Evolutionary conservation across 2,113 vertebrate genomes (phyloP).

Genomic region (Thermophis baileyi): DNA sequence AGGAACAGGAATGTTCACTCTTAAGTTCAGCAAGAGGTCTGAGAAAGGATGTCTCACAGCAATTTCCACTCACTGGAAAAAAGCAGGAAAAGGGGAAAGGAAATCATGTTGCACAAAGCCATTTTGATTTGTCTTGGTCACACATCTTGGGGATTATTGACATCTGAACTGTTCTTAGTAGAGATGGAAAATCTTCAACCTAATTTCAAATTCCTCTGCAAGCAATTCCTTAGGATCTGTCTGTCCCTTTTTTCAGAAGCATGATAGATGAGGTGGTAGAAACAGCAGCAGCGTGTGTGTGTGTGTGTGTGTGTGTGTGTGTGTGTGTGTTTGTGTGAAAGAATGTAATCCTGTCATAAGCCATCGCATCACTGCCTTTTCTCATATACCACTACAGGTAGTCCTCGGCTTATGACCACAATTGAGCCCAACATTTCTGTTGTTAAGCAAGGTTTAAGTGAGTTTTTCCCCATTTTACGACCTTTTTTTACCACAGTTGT

Average conservation of each 20-base stretch:
- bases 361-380: background rate
- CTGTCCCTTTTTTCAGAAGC: background rate
- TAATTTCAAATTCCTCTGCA: background rate
- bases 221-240: background rate
- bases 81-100: background rate
- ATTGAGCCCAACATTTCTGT: background rate
- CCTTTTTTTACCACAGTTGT: background rate
- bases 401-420: background rate
- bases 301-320: background rate
- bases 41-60: background rate
- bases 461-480: background rate
- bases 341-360: background rate
- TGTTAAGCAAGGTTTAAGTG: background rate
- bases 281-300: background rate
- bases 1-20: background rate
- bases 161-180: background rate
- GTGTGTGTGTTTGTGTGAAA: background rate
- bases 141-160: background rate
- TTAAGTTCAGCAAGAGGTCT: background rate
- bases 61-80: background rate
- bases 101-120: background rate
- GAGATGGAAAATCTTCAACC: background rate
- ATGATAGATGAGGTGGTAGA: background rate
- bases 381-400: background rate
- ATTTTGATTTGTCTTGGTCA: background rate